A percentile compares a stretch with the other conserved stretches of the same genome.
Conservation (phyloP, 2,797 vertebrate species). For the Numenius phaeopus region DNA sequence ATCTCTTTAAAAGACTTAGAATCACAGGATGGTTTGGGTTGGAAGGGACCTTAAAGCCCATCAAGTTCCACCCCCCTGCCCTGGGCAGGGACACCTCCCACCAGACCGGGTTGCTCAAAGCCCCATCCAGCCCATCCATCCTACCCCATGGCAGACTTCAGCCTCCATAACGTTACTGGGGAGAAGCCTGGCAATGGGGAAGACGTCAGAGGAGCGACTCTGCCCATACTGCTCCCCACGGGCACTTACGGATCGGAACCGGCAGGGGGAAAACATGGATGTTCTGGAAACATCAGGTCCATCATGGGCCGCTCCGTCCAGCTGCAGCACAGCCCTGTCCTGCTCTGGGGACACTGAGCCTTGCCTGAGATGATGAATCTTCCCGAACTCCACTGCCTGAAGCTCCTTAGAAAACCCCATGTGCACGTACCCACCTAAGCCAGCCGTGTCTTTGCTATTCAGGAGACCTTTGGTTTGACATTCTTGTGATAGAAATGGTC, state of each 20-base stretch:
- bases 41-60: no score
- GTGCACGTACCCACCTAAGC: background rate
- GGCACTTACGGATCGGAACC: background rate
- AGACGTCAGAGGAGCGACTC: accelerated
- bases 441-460: background rate
- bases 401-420: background rate
- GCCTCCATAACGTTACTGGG: accelerated
- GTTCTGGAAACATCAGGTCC: no score
- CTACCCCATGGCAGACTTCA: background rate
- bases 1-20: background rate
- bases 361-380: background rate
- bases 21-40: no score
- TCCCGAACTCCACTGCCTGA: background rate
- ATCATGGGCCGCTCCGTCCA: no score
- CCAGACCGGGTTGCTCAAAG: no score
- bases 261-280: background rate
- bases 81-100: no score
- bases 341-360: background rate
- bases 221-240: accelerated
- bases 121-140: background rate
- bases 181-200: background rate
- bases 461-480: background rate
- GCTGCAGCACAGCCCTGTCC: no score
- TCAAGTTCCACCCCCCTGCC: no score
- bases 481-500: background rate